Conservation (phyloP, 2,888 invertebrate species). For the Zaprionus bogoriensis region DNA sequence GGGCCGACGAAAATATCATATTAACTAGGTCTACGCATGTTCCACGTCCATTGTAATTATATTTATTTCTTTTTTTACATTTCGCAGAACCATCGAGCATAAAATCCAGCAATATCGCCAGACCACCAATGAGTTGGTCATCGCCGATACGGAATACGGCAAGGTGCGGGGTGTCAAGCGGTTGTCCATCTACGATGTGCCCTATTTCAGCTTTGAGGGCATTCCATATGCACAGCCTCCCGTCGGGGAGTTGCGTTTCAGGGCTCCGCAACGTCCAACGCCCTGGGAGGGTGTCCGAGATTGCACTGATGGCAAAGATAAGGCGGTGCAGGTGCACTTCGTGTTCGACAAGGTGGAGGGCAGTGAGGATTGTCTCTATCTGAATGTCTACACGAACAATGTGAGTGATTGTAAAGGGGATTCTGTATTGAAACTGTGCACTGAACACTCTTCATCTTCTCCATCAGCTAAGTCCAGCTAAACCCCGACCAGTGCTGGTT, state of each 20-base stretch:
- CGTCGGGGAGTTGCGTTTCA: conserved; percentile 79
- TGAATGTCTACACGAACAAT: conserved; percentile 83
- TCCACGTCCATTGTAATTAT: not conserved
- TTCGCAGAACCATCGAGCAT: conserved; percentile 75
- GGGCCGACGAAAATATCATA: conserved; percentile 32
- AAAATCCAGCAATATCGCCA: conserved; percentile 77
- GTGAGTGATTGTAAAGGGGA: conserved; percentile 57
- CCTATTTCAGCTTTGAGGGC: conserved; percentile 81
- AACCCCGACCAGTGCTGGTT: conserved; percentile 83
- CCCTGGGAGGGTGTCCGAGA: conserved; percentile 83
- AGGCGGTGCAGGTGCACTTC: conserved; percentile 79
- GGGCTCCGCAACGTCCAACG: conserved; percentile 83
- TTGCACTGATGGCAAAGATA: conserved; percentile 78
- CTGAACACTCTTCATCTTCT: not conserved
- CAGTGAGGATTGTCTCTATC: conserved; percentile 84
- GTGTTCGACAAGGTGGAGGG: conserved; percentile 81
- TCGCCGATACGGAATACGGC: conserved; percentile 80
- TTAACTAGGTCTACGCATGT: conserved; percentile 14
- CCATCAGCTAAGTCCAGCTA: conserved; percentile 69
- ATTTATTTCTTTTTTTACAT: conserved; percentile 4
- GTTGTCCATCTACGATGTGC: conserved; percentile 72
- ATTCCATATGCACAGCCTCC: conserved; percentile 83
- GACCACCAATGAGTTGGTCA: conserved; percentile 75
- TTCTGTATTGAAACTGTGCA: not conserved
- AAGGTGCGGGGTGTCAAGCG: conserved; percentile 80